Evolutionary conservation across 2,113 vertebrate genomes (phyloP).

Genomic region (Uria lomvia): DNA sequence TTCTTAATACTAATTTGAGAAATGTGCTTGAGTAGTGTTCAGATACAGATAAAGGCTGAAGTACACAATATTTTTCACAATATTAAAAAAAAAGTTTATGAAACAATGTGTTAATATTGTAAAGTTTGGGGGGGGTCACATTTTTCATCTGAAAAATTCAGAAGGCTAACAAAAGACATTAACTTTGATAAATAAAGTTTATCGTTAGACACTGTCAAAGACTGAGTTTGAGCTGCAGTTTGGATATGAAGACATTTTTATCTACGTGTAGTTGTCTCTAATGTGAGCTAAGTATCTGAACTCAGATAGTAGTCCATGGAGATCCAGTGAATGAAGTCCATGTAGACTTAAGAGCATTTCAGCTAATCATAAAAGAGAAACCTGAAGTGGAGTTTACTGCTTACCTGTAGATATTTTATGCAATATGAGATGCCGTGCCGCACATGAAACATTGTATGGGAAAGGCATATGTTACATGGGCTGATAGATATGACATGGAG

Average conservation of each 20-base stretch:
- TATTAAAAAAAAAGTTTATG: neutral
- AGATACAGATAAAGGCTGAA: neutral
- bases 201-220: neutral
- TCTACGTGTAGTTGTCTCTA: neutral
- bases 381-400: neutral
- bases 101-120: neutral
- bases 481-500: too few species aligned
- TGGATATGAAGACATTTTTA: neutral
- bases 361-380: neutral
- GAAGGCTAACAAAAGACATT: neutral
- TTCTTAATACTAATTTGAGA: neutral
- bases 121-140: neutral
- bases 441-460: neutral
- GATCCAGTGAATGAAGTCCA: neutral
- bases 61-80: neutral
- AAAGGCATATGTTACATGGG: neutral
- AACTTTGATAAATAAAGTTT: neutral
- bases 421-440: neutral
- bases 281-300: neutral
- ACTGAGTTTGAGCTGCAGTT: neutral
- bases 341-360: neutral
- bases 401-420: neutral
- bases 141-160: neutral
- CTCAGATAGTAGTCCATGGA: neutral
- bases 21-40: neutral